Evolutionary conservation across 2,888 invertebrate genomes (phyloP), one percentile per base, ranked within the genome.

Genomic region (Choristoneura rosaceana): DNA sequence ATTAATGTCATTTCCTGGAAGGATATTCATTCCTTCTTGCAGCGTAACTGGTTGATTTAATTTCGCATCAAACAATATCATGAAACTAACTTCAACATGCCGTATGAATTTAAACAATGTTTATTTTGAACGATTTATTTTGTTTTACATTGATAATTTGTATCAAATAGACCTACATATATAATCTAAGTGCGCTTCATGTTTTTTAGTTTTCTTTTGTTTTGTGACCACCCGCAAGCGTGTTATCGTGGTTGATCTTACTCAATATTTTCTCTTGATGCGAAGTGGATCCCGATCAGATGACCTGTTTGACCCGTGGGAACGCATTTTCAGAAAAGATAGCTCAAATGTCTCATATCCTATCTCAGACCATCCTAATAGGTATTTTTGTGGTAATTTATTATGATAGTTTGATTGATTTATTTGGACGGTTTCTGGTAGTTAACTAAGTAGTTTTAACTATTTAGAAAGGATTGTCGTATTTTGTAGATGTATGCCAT

Each of bases 191-290:
- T 58, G n/a, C 63, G 25, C 25, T 63, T 47, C 14, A 14, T 34
- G 41, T 15, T 59, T 43, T 43, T 59, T 34, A 34, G 34, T 71
- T 80, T 83, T 77, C 79, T 81, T 79, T 81, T 79, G 77, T 81
- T 78, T 80, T 79, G 80, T 82, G 83, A 80, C 82, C 84, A 81
- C 82, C 82, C 81, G 78, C 75, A 80, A 81, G 78, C 77, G 76
- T 77, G 78, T 76, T 86, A 88, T 89, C 89, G 85, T 75, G 78
- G 82, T 81, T 84, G 83, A 89, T 90, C 87, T 88, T 80, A 84
- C 82, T 86, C 87, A 86, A 86, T 90, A 90, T 91, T 90, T 90
- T 89, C 89, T 87, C 85, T 83, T 87, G 87, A 88, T 87, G 84
- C 83, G 86, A 85, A 86, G 87, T 87, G 86, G 89, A 85, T 84